Base-by-base conservation (phyloP, 2,113 vertebrate genomes). In the Lycocorax pyrrhopterus region DNA sequence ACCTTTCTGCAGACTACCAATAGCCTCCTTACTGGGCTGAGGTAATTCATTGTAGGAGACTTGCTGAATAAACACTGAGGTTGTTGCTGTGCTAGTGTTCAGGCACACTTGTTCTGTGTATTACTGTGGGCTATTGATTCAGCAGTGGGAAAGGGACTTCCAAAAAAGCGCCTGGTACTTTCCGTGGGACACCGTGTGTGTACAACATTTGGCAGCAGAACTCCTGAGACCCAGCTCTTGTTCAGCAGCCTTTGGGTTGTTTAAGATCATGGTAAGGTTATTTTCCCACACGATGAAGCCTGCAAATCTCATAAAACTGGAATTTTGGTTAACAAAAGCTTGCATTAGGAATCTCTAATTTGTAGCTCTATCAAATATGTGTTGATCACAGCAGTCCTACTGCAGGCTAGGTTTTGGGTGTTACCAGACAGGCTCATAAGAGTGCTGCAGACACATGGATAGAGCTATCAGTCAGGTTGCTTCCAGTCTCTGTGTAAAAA, bases 41-140 rank as follows among this genome's bases (percentile, higher is more conserved):
- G 74, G 51, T 78, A 82, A 82, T 96, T 76, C 73, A 62, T 13
- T 5, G 1, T 30, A 53, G 56, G 72, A 64, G 62, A 35, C 19
- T 74, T 46, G 60, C 52, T 87, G 87, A 72, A 71, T 67, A 62
- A 90, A 83, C 67, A 93, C 62, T 32, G 46, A 73, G n/a, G 29
- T 49, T 74, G 66, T 91, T 90, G 64, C 88, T 93, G 49, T 90
- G 84, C 84, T 85, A 17, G 63, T 44, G 13, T 84, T 91, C 58
- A 90, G 92, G 58, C 16, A 15, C 64, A 62, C 9, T 72, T 93
- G 13, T 71, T 88, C 60, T 87, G 3, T 77, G 14, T 68, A 10
- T 95, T 94, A n/a, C 44, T 96, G 41, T 83, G 25, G 53, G 23
- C 53, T 72, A 7, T 53, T 58, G 59, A 88, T 64, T 87, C n/a